These are phyloP conservation scores for Caenorhabditis sp. DNA, from an alignment of 2,888 invertebrate species.

Conservation along the genomic window DNA sequence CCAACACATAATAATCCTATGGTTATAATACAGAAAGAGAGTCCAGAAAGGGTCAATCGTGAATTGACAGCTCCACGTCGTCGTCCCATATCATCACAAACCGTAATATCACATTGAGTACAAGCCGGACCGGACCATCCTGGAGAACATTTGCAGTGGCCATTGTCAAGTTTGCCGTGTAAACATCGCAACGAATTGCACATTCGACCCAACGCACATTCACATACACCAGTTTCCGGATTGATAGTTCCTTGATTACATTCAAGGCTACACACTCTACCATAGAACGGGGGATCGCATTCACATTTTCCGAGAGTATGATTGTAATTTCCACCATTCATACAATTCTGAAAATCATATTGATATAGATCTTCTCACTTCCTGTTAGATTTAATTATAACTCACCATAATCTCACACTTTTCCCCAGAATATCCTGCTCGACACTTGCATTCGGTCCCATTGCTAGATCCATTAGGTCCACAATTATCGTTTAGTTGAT, in stretches of 20 bases:
- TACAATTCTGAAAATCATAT: constrained; percentile 10
- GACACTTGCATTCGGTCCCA: constrained; percentile 44
- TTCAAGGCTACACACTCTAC: constrained; percentile 37
- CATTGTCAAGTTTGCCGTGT: constrained; percentile 44
- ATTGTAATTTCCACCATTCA: constrained; percentile 43
- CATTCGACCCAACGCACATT: constrained; percentile 31
- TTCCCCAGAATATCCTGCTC: constrained; percentile 28
- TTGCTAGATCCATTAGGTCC: constrained; percentile 23
- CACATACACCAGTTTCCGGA: constrained; percentile 40
- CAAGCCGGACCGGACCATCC: constrained; percentile 47
- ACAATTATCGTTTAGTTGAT: too few species aligned
- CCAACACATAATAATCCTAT: constrained; percentile 57
- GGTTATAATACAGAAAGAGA: constrained; percentile 60
- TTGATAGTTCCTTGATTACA: constrained; percentile 44
- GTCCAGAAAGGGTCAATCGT: constrained; percentile 54
- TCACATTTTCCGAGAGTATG: constrained; percentile 35
- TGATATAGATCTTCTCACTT: background rate
- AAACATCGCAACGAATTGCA: constrained; percentile 41
- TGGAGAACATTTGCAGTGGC: constrained; percentile 35
- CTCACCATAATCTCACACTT: constrained; percentile 30
- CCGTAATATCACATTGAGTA: too few species aligned
- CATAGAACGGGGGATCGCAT: constrained; percentile 38
- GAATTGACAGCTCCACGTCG: constrained; percentile 43
- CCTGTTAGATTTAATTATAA: background rate
- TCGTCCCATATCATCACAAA: constrained; percentile 25